Base-by-base conservation (phyloP, 2,113 vertebrate genomes). In the Percina caprodes region DNA sequence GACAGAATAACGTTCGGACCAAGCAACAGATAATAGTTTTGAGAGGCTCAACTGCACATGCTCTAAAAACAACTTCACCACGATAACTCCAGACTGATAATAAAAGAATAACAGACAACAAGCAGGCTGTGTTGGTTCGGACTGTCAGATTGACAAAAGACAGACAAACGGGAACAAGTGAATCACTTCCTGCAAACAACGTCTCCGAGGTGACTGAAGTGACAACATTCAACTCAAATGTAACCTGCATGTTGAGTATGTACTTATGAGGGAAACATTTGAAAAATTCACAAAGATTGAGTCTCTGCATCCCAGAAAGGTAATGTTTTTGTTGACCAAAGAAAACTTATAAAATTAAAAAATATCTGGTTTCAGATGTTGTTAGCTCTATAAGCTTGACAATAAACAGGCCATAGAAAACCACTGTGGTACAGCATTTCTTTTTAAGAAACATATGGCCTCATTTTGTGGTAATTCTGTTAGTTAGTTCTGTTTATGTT, bases 101-200 rank as follows among this genome's bases (percentile, higher is more conserved):
- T 11, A 68, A 76, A 72, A 78, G 74, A 42, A 86, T 39, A 69
- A 88, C 23, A 79, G 84, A 77, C 35, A 65, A 68, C 56, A 72
- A 33, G 52, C 46, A 21, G 67, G 24, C 61, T 56, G 39, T 56
- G 60, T 77, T 61, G 6, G 19, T 77, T 74, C 16, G 6, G 48
- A 75, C 79, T 84, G 80, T 84, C 82, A 76, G 69, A 48, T 7
- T 75, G 74, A 88, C 24, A 88, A 5, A 55, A 65, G 65, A 35
- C 91, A 90, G 89, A 63, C 68, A 63, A 66, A 49, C 45, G 51
- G 79, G 80, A 90, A 56, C 65, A 68, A 80, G 62, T 87, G 88
- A 90, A 87, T 88, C 86, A 86, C 78, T 85, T 92, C 83, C 83
- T 88, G 46, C 61, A 58, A 69, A 74, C 65, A 70, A 73, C n/a